These are phyloP conservation scores for Parasteatoda tepidariorum DNA, from an alignment of 1,140 invertebrate species.

Conservation along the genomic window DNA sequence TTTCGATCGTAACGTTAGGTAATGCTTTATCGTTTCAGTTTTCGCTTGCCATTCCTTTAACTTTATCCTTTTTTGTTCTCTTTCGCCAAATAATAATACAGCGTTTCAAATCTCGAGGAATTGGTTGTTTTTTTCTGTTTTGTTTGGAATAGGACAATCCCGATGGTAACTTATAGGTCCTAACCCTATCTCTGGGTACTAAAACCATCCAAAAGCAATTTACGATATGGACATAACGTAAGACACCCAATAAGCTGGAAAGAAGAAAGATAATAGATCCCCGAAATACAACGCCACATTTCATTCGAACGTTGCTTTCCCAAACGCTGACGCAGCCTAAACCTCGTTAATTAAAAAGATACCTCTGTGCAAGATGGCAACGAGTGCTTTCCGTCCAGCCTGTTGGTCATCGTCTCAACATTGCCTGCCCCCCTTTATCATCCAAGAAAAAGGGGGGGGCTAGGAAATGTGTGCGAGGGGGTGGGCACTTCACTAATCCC, in stretches of 20 bases:
- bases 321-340: slow-evolving; percentile 38
- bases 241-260: not conserved
- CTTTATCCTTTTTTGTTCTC: too few relatives aligned
- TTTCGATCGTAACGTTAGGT: too few relatives aligned
- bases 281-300: slow-evolving; percentile 16
- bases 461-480: not conserved
- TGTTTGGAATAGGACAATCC: too few relatives aligned
- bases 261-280: slow-evolving; percentile 3
- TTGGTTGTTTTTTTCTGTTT: too few relatives aligned
- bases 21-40: too few relatives aligned
- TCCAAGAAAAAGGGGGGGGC: not conserved
- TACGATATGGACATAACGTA: not conserved
- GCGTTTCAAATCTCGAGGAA: too few relatives aligned
- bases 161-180: not conserved
- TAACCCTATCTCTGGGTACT: not conserved
- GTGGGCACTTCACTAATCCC: slow-evolving; percentile 51
- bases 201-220: not conserved
- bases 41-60: too few relatives aligned
- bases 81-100: too few relatives aligned
- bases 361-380: slow-evolving; percentile 53
- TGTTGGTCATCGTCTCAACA: slow-evolving; percentile 55
- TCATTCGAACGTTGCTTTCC: slow-evolving; percentile 15
- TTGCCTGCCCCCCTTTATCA: slow-evolving; percentile 7
- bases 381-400: slow-evolving; percentile 45
- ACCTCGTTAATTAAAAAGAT: slow-evolving; percentile 61